Evolutionary conservation across 2,888 invertebrate species (phyloP), one percentile per base, ranked within the genome.

Genomic region (Peribatodes rhomboidaria): DNA sequence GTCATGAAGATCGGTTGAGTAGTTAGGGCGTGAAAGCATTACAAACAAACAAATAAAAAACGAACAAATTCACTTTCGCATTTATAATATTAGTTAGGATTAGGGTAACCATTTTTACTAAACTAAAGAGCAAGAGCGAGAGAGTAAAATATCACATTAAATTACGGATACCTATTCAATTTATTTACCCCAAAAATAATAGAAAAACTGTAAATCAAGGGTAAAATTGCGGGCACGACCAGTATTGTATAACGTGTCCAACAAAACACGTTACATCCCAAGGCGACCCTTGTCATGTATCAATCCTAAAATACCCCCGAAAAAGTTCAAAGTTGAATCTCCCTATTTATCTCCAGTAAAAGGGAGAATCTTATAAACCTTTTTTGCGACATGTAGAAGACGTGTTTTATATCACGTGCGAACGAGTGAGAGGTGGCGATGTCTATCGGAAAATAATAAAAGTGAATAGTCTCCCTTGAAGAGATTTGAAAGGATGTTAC

Each of bases 361-460:
- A 47, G 41, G 33, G 61, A 44, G 44, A 61, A 53, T 57, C 53
- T 50, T 59, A 52, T 65, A 62, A 67, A 69, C 60, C 69, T 60
- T 61, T 49, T 56, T 49, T 16, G 56, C 44, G 47, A 66, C 56
- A 56, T 60, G 39, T 56, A 31, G 46, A 55, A 59, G 59, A 55
- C 65, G 60, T 65, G 60, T 66, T 70, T 68, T 68, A 66, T 64
- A 47, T 61, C 49, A 55, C 56, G 56, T 61, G 61, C 49, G 53
- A 70, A 67, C 60, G 60, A 60, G 55, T 37, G 55, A 49, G 64
- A 65, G 53, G 61, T 65, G 42, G 52, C 50, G 39, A 50, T 57
- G 57, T 64, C 68, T 70, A 70, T 70, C 61, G 68, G 67, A 69
- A 68, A 67, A 67, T 68, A 69, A 70, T 70, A 70, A 71, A 71